Base-by-base conservation (phyloP, 2,888 invertebrate species). In the Pristionchus maxplancki region DNA sequence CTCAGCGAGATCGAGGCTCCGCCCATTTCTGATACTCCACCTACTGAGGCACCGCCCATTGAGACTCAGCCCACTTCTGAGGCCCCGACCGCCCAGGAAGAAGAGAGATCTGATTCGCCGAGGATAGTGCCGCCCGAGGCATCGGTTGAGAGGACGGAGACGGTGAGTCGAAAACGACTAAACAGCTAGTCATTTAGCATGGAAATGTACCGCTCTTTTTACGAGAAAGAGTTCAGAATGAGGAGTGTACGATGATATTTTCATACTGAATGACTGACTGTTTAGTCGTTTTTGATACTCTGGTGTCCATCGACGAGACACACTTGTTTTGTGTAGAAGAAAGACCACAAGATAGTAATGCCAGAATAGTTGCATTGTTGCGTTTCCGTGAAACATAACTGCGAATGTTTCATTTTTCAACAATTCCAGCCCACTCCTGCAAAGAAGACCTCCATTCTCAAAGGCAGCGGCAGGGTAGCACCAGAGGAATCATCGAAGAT, bases 401-500 rank as follows among this genome's bases (percentile, higher is more conserved):
- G n/a, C n/a, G n/a, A n/a, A n/a, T n/a, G n/a, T n/a, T n/a, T n/a
- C n/a, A n/a, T n/a, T n/a, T n/a, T n/a, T n/a, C n/a, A n/a, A n/a
- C n/a, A n/a, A 58, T 85, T 90, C 48, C 37, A 88, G 6, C 85
- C 88, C 0, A 82, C 58, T 2, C 90, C 28, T 20, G 34, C 62
- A 20, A 53, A 64, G 62, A 89, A 88, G 88, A 44, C 44, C 3
- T 78, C 78, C 20, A 78, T 78, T 20, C 78, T 78, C n/a, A 78
- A 78, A 34, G 78, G 40, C 24, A 74, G 71, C 28, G 11, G 15
- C 11, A 8, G 78, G 48, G 78, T 78, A 4, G n/a, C 13, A 9
- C 78, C 78, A 28, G 82, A 89, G 71, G 82, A 88, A 20, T 28
- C 28, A 9, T 86, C 88, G 58, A 91, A 89, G 85, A 50, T 90